phyloP scores from a whole-genome alignment of 1,140 invertebrate genomes.

The Tenebrio molitor region DNA sequence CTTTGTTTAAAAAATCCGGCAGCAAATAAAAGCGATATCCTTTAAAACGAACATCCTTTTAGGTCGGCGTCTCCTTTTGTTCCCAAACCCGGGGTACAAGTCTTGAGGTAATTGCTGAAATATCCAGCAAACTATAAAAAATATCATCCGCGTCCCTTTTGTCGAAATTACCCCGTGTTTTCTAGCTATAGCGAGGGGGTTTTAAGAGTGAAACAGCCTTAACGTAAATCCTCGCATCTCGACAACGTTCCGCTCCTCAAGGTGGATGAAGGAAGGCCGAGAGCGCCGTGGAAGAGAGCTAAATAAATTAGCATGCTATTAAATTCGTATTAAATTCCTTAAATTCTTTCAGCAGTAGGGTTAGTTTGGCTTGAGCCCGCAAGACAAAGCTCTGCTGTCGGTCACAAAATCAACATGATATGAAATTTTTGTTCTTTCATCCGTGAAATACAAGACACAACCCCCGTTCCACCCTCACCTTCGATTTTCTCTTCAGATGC shows the following conservation, averaged over 20 bases:
- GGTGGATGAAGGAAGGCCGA: constrained; percentile 4
- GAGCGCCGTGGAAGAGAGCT: constrained; percentile 21
- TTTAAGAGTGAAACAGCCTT: constrained; percentile 18
- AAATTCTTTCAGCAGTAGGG: constrained; percentile 45
- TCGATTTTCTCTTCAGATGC: constrained; percentile 36
- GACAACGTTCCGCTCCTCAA: background rate
- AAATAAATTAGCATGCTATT: constrained; percentile 52
- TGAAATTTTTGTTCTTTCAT: constrained; percentile 58
- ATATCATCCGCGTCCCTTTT: constrained; percentile 2
- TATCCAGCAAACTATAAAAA: constrained; percentile 6
- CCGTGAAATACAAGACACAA: constrained; percentile 56
- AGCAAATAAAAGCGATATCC: background rate
- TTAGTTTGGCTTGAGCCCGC: constrained; percentile 49
- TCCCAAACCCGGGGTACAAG: background rate
- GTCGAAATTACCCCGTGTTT: constrained; percentile 10
- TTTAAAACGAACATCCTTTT: background rate
- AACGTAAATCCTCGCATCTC: constrained; percentile 23
- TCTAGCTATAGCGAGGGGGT: background rate
- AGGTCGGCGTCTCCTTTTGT: no score
- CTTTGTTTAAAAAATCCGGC: no score
- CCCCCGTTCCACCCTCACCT: constrained; percentile 29
- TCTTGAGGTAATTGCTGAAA: background rate
- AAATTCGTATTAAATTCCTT: constrained; percentile 51
- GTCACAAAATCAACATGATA: constrained; percentile 58
- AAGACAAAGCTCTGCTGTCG: constrained; percentile 54